These are phyloP conservation scores for Anguilla marmorata DNA, from an alignment of 2,797 vertebrate species.

Conservation along the genomic window DNA sequence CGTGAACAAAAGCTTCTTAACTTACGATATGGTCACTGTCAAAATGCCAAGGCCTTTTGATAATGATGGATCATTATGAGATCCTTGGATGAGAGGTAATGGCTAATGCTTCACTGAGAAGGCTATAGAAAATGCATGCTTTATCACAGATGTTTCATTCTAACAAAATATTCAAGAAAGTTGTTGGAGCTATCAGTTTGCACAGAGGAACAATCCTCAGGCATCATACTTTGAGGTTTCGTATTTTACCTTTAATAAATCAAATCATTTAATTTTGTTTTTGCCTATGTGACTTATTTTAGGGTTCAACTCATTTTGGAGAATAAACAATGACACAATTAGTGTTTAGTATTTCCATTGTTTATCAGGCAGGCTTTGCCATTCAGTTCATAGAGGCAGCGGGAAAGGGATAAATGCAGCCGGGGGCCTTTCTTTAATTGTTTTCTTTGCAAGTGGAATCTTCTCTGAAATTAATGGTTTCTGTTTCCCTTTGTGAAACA, in stretches of 20 bases:
- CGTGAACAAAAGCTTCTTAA: not conserved
- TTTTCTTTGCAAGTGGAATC: slow-evolving; percentile 1
- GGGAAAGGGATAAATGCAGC: not conserved
- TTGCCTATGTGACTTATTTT: not conserved
- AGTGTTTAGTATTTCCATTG: not conserved
- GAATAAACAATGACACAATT: not conserved
- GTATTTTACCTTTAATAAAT: not conserved
- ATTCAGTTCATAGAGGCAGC: not conserved
- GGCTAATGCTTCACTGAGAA: not conserved
- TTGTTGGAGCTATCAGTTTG: not conserved
- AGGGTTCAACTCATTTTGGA: not conserved
- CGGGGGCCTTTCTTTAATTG: not conserved
- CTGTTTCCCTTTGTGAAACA: slow-evolving; percentile 13
- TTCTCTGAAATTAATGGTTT: not conserved
- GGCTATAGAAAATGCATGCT: not conserved
- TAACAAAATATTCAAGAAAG: not conserved
- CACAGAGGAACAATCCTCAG: not conserved
- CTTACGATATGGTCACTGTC: not conserved
- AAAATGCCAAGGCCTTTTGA: not conserved
- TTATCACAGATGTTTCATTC: not conserved
- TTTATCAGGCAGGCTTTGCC: not conserved
- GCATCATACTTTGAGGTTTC: not conserved
- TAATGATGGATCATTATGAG: not conserved
- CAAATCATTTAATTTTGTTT: not conserved
- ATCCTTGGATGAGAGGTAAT: not conserved